Percentiles rank a stretch among this genome's conserved stretches.
phyloP scores from a whole-genome alignment of 2,797 vertebrate genomes.

The Xyrichtys novacula region DNA sequence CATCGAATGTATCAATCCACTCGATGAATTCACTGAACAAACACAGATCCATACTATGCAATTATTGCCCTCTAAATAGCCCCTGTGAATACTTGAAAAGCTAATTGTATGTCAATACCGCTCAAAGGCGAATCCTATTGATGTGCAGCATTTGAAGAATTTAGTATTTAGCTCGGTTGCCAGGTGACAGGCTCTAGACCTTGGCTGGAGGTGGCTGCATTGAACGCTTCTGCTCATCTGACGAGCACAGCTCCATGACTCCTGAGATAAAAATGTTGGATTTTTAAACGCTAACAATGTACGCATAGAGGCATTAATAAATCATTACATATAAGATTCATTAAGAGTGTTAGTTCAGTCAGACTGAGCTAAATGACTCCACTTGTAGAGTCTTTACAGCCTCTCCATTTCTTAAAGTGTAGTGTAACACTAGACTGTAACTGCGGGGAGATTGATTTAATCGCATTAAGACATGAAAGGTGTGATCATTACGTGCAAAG shows the following conservation, averaged over 20 bases:
- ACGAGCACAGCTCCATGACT: slow-evolving; percentile 26
- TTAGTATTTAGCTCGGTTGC: slow-evolving; percentile 69
- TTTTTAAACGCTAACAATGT: slow-evolving; percentile 8
- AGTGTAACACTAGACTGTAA: slow-evolving; percentile 1
- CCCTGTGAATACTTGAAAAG: slow-evolving; percentile 76
- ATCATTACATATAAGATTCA: background rate
- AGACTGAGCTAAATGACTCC: background rate
- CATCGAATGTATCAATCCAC: slow-evolving; percentile 63
- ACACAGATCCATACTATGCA: slow-evolving; percentile 76
- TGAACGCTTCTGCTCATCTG: slow-evolving; percentile 52
- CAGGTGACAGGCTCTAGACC: slow-evolving; percentile 64
- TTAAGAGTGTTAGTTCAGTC: background rate
- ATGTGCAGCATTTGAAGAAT: slow-evolving; percentile 67
- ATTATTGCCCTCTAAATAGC: slow-evolving; percentile 81
- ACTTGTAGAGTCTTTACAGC: background rate
- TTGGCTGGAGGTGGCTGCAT: slow-evolving; percentile 45
- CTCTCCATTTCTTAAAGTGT: background rate
- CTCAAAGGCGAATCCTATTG: slow-evolving; percentile 72
- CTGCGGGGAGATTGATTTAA: background rate
- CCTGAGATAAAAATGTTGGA: slow-evolving; percentile 11
- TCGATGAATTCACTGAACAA: slow-evolving; percentile 71
- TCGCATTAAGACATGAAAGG: background rate
- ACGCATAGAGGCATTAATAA: slow-evolving; percentile 10
- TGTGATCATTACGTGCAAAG: background rate
- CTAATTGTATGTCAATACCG: slow-evolving; percentile 76